Evolutionary conservation across 2,888 invertebrate genomes (phyloP).

Genomic region (Mylabris sibirica): DNA sequence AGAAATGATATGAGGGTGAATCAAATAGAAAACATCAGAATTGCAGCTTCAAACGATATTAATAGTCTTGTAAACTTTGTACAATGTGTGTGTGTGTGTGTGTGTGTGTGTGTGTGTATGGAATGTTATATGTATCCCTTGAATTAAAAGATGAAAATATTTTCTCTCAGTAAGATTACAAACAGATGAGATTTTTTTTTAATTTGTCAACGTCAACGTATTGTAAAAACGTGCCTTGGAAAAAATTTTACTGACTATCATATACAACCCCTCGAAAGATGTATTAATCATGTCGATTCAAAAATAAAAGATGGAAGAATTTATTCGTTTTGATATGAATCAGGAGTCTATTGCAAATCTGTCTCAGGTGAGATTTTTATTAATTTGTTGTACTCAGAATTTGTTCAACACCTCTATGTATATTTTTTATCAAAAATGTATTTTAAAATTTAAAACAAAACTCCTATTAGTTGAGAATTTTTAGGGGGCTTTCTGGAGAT

Average conservation of each 20-base stretch:
- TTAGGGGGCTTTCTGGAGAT: too few species aligned
- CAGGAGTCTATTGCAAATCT: neutral
- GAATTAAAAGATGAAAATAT: constrained; percentile 19
- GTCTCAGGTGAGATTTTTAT: constrained; percentile 2
- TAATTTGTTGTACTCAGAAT: constrained; percentile 13
- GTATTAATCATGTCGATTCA: constrained; percentile 9
- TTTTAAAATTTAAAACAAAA: too few species aligned
- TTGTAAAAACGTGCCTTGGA: constrained; percentile 25
- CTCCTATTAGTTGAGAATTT: too few species aligned
- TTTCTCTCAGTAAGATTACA: constrained; percentile 20
- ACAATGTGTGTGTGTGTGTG: too few species aligned
- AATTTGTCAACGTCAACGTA: constrained; percentile 28
- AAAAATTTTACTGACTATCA: neutral
- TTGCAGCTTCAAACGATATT: constrained; percentile 5
- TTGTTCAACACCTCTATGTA: too few species aligned
- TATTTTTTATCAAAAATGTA: too few species aligned
- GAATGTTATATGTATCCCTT: neutral
- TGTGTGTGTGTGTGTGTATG: too few species aligned
- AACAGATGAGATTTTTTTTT: constrained; percentile 23
- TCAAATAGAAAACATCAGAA: constrained; percentile 4
- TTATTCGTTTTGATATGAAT: neutral
- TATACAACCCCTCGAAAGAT: neutral
- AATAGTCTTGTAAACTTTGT: constrained; percentile 1
- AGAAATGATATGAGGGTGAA: neutral
- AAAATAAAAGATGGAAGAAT: neutral